Conservation (phyloP, 2,113 vertebrate species). For the Irena cyanogastra region DNA sequence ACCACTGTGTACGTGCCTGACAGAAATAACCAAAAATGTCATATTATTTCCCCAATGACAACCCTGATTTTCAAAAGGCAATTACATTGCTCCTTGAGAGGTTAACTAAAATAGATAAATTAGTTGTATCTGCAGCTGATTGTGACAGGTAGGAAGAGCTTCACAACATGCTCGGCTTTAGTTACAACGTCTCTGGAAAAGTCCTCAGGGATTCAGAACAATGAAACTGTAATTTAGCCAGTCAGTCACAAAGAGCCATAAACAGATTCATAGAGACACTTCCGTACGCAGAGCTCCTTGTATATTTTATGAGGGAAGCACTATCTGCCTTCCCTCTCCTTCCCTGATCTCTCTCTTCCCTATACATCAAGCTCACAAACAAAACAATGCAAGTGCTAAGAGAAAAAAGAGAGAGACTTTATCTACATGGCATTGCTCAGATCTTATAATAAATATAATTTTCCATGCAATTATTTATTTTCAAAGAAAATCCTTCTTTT, state of each 20-base stretch:
- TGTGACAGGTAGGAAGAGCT: neutral
- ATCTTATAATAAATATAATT: constrained; percentile 4
- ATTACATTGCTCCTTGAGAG: neutral
- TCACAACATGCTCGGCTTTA: constrained; percentile 8
- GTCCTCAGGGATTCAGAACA: constrained; percentile 22
- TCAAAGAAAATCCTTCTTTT: neutral
- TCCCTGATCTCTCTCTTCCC: neutral
- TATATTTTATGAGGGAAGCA: constrained; percentile 60
- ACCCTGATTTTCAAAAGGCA: neutral
- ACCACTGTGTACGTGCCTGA: neutral
- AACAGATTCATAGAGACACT: constrained; percentile 46
- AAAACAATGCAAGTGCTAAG: neutral
- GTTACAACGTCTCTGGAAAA: constrained; percentile 32
- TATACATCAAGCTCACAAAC: neutral
- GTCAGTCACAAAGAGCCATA: constrained; percentile 35
- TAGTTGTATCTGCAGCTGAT: neutral
- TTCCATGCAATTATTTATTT: neutral
- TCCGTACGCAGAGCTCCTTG: neutral
- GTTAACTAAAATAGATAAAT: constrained; percentile 23
- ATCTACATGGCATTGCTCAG: neutral
- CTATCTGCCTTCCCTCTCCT: neutral
- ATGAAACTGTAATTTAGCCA: constrained; percentile 54
- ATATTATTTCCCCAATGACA: neutral
- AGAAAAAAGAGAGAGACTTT: neutral
- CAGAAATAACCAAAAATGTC: neutral